Evolutionary conservation across 2,888 invertebrate species (phyloP).

Genomic region (Geophilus truncorum): DNA sequence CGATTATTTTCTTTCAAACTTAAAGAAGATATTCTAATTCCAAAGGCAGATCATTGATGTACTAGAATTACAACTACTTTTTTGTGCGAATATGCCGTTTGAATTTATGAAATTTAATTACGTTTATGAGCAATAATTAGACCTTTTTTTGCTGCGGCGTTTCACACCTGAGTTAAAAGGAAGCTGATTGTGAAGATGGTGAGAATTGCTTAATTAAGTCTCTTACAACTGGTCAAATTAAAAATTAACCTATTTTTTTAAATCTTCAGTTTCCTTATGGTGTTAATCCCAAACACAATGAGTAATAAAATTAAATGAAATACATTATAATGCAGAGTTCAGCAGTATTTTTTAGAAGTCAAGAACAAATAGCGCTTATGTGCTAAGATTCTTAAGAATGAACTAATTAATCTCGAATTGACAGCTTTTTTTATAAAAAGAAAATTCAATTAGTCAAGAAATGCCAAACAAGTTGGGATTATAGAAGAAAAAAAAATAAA

Average conservation of each 20-base stretch:
- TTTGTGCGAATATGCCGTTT: not conserved
- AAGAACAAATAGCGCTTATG: no score
- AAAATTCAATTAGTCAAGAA: no score
- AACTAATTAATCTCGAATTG: no score
- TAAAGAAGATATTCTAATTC: not conserved
- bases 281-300: not conserved
- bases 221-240: not conserved
- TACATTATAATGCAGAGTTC: no score
- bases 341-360: no score
- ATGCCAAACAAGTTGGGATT: no score
- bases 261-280: not conserved
- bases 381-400: no score
- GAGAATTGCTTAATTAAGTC: not conserved
- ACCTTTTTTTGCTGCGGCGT: not conserved
- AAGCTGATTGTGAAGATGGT: not conserved
- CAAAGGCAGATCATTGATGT: not conserved
- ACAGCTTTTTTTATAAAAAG: no score
- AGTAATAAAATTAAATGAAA: not conserved
- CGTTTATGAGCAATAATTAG: not conserved
- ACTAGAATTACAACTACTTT: not conserved
- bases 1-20: not conserved
- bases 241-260: not conserved
- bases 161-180: not conserved
- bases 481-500: no score
- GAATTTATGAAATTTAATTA: not conserved